phyloP scores from a whole-genome alignment of 2,797 vertebrate genomes.

The Anableps anableps region DNA sequence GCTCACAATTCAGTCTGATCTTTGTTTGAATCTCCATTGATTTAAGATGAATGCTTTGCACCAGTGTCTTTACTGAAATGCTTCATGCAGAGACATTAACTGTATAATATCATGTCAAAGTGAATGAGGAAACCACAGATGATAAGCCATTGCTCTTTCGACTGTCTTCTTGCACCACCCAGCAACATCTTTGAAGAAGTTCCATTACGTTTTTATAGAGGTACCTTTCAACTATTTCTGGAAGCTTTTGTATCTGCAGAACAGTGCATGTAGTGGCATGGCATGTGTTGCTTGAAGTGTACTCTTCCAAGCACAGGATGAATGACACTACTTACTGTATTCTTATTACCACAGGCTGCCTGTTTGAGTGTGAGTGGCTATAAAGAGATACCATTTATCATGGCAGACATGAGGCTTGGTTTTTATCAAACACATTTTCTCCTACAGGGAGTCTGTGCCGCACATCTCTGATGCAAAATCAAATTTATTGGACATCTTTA shows the following conservation, averaged over 20 bases:
- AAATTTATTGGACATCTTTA: conserved; percentile 50
- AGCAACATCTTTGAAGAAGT: conserved; percentile 25
- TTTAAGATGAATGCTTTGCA: not conserved
- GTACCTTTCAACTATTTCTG: conserved; percentile 55
- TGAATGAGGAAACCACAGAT: conserved; percentile 10
- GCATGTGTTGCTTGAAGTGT: conserved; percentile 40
- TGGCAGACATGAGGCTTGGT: conserved; percentile 43
- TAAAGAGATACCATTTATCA: conserved; percentile 59
- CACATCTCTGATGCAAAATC: conserved; percentile 55
- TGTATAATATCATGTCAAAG: conserved; percentile 8
- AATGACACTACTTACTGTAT: conserved; percentile 68
- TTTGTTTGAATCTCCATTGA: not conserved
- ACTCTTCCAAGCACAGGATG: conserved; percentile 53
- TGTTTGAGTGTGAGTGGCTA: conserved; percentile 41
- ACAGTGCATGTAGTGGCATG: conserved; percentile 25
- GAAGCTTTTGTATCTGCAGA: conserved; percentile 54
- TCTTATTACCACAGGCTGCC: conserved; percentile 58
- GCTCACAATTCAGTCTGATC: not conserved
- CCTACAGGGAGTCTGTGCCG: conserved; percentile 37
- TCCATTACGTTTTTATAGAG: conserved; percentile 32
- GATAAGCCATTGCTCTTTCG: conserved; percentile 3
- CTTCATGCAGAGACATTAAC: not conserved
- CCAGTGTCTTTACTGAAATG: not conserved
- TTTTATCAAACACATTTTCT: conserved; percentile 62
- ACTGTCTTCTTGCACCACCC: conserved; percentile 16